Base-by-base conservation (phyloP, 2,113 vertebrate genomes). In the Acrocephalus arundinaceus region DNA sequence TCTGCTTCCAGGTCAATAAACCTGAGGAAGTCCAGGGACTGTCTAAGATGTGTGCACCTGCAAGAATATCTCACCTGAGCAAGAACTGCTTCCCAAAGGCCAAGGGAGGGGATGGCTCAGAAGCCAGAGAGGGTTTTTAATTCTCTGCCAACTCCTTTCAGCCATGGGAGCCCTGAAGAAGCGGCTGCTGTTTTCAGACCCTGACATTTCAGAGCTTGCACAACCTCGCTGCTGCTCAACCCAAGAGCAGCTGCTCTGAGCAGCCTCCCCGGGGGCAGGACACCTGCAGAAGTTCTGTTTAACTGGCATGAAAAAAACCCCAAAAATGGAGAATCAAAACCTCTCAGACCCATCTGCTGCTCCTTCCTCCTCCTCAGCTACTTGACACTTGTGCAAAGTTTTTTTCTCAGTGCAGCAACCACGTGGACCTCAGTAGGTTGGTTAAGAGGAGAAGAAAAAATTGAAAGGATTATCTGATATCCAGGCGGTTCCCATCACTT, bases 371-470 rank as follows among this genome's bases (percentile, higher is more conserved):
- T 78, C 35, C 78, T 80, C 62, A 67, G 16, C 45, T 48, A 10
- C 30, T 61, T 0, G 0, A 20, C 30, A 7, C 17, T 58, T 30
- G 20, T 33, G 51, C 17, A 31, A 31, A 65, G 24, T 63, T 65
- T 70, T 70, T 24, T 45, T 49, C 13, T 68, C 49, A 2, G 3
- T 15, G n/a, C 24, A 67, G 35, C 33, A 67, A 4, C 2, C 0
- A 0, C 2, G 10, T 24, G 4, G 11, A 7, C 9, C 1, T 51
- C 15, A 45, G 22, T 0, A 11, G n/a, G 13, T 2, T 65, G 63
- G 15, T 46, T 11, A 19, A 62, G 46, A 62, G 10, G 28, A 37
- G 24, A 25, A 41, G 24, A 30, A 63, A 63, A 78, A 17, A 4
- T 62, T 5, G 37, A 28, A 85, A 62, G 41, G 30, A 24, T 62